Base-by-base conservation (phyloP, 2,888 invertebrate genomes). In the Diaphora mendica region DNA sequence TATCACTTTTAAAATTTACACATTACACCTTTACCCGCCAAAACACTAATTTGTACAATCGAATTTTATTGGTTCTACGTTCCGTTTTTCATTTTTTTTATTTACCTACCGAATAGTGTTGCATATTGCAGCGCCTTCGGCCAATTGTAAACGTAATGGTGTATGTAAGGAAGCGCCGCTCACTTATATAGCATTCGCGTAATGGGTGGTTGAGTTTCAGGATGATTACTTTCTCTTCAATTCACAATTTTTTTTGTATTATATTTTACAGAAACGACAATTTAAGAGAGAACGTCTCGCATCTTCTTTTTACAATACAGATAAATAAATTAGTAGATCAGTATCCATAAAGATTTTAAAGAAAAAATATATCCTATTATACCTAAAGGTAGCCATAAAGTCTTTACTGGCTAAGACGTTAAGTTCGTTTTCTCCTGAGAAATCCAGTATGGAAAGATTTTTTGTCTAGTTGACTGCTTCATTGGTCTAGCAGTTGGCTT, bases 91-190 rank as follows among this genome's bases (percentile, higher is more conserved):
- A 26, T 1, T 2, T 3, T 68, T 51, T 76, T 73, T 68, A 66
- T 76, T 80, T 93, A 95, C 95, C 94, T 93, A 95, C 95, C 95
- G 93, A 92, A 92, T 93, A 89, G 87, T 91, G 93, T 92, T 92
- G 94, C 95, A 95, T 95, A 90, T 90, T 95, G 93, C 85, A 85
- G 88, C 85, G 88, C 88, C 90, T 89, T 87, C 88, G 90, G 88
- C 90, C 91, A 89, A 88, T 91, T 91, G 91, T 88, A 88, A 88
- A 91, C 90, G 92, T 92, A 92, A 90, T 95, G 91, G 89, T 91
- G 83, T 77, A 89, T 84, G 86, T 85, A 86, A 91, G 93, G 93
- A 92, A 94, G 90, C 91, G 84, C 80, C 88, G 89, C 90, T 89
- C 88, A 91, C 92, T 94, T 95, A 92, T 92, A 95, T 94, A 95